Conservation (phyloP, 1,140 invertebrate genomes). For the Heliconius congener region DNA sequence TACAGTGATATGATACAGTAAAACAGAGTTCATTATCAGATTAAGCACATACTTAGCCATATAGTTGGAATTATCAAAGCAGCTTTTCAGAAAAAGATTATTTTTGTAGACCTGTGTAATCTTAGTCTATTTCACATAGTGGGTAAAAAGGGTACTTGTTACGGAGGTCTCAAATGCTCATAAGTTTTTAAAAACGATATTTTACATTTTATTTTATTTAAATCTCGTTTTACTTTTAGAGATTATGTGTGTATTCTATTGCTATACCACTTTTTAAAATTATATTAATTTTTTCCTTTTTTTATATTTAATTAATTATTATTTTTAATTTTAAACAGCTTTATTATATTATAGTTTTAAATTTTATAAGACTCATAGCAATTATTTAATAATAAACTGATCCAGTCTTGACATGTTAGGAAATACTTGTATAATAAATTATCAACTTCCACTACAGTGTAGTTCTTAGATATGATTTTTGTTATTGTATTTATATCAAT, state of each 20-base stretch:
- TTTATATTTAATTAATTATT: neutral
- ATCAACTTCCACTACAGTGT: neutral
- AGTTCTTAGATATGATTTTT: neutral
- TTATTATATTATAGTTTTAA: neutral
- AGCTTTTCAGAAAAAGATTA: too few species aligned
- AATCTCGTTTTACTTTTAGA: neutral
- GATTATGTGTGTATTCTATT: neutral
- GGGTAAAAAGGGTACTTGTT: neutral
- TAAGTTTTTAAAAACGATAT: neutral
- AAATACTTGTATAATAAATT: neutral
- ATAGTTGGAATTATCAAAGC: too few species aligned
- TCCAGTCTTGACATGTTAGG: neutral
- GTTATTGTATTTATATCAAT: neutral
- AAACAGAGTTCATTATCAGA: too few species aligned
- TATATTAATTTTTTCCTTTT: neutral
- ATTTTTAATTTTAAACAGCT: neutral
- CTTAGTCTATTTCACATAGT: too few species aligned
- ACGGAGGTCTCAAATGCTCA: neutral
- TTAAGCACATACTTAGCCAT: too few species aligned
- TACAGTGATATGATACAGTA: too few species aligned
- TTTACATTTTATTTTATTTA: neutral
- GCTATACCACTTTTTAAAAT: neutral
- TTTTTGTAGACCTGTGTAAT: too few species aligned
- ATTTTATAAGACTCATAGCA: neutral
- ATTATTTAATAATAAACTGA: neutral